These are phyloP conservation scores for Vanessa cardui DNA, from an alignment of 2,888 invertebrate species.

Conservation along the genomic window DNA sequence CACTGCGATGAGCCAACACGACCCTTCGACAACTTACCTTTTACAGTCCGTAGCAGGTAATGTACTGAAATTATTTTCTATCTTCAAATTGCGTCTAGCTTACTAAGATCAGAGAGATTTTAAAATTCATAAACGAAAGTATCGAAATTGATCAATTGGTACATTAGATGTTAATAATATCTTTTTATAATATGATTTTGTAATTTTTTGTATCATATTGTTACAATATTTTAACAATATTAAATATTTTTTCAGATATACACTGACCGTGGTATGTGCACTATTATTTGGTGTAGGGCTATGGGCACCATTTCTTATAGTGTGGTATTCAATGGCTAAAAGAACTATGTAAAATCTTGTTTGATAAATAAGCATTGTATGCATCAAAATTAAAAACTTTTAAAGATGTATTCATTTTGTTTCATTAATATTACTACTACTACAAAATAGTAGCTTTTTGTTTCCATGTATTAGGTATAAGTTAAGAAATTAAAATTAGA, in stretches of 20 bases:
- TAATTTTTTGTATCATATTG: too few species aligned
- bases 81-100: too few species aligned
- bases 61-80: not conserved
- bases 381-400: too few species aligned
- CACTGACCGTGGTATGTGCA: conserved; percentile 55
- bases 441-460: too few species aligned
- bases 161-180: not conserved
- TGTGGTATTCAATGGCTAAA: conserved; percentile 75
- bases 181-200: not conserved
- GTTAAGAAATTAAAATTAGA: too few species aligned
- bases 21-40: conserved; percentile 70
- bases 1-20: conserved; percentile 54
- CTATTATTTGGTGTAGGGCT: conserved; percentile 63
- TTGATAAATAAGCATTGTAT: too few species aligned
- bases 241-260: conserved; percentile 54
- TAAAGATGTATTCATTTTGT: too few species aligned
- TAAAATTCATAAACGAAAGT: too few species aligned
- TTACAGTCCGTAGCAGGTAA: conserved; percentile 60
- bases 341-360: conserved; percentile 51
- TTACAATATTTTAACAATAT: conserved; percentile 4
- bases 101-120: too few species aligned
- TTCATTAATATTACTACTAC: too few species aligned
- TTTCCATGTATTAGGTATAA: too few species aligned
- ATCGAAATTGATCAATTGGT: too few species aligned
- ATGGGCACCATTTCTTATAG: conserved; percentile 63